Evolutionary conservation across 2,888 invertebrate genomes (phyloP).

Genomic region (Melikaiella ostensackeni): DNA sequence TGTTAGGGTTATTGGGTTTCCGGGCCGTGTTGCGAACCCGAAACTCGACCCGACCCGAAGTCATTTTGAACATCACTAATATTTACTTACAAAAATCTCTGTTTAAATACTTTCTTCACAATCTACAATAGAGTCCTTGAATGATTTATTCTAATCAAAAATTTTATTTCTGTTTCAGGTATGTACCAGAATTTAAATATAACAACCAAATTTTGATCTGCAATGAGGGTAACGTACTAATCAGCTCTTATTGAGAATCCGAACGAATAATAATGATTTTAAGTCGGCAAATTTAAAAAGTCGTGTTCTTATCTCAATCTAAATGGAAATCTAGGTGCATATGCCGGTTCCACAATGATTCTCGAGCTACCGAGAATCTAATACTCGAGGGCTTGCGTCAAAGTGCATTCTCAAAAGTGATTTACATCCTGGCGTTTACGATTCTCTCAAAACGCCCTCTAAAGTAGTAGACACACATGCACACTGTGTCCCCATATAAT

Average conservation of each 20-base stretch:
- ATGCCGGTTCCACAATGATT: neutral
- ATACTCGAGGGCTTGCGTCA: slow-evolving; percentile 18
- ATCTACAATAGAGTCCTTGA: neutral
- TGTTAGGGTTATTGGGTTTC: too few species aligned
- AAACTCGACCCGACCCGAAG: too few species aligned
- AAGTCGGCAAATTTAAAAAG: neutral
- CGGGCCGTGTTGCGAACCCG: too few species aligned
- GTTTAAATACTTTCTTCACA: neutral
- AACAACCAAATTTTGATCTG: neutral
- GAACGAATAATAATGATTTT: neutral
- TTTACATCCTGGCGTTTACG: slow-evolving; percentile 30
- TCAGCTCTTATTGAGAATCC: too few species aligned
- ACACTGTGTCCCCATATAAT: slow-evolving; percentile 26
- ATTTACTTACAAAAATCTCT: neutral
- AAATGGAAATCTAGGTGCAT: slow-evolving; percentile 25
- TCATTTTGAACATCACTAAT: too few species aligned
- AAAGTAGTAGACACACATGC: slow-evolving; percentile 12
- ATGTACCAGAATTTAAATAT: neutral
- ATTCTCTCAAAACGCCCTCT: slow-evolving; percentile 28
- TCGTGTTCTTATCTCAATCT: slow-evolving; percentile 19
- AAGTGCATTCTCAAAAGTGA: slow-evolving; percentile 37
- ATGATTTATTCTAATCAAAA: neutral
- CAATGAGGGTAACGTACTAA: neutral
- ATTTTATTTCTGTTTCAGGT: slow-evolving; percentile 28
- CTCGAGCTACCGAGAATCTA: slow-evolving; percentile 17